Evolutionary conservation across 2,797 vertebrate genomes (phyloP), one percentile per base, ranked within the genome.

Genomic region (Carduelis carduelis): DNA sequence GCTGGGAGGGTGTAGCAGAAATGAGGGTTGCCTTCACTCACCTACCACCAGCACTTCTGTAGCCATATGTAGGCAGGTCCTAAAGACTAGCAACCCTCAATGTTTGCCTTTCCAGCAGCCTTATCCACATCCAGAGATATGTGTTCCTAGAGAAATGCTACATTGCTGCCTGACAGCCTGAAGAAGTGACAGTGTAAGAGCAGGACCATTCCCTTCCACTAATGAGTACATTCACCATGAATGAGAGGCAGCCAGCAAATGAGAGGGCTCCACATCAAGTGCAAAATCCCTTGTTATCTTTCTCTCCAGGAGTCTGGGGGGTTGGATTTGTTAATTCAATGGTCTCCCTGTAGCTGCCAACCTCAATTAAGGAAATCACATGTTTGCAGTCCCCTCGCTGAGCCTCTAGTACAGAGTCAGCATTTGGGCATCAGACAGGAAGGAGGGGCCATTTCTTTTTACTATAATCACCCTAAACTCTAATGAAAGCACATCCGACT

Each of bases 401-500:
- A 95, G 87, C 91, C 89, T 95, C 70, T 95, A 93, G 35, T 49
- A 72, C 55, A 28, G 82, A 95, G 93, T 95, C 96, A 96, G 92
- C 94, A 82, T 90, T 95, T 82, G 71, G 70, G 83, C 93, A 90
- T 95, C 93, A 95, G 95, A 94, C 86, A 79, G 89, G 88, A 94
- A 93, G 89, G 78, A 94, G 87, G 80, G 76, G 93, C 56, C 88
- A 19, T 82, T 88, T 95, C 83, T 89, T 95, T 95, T 96, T 90
- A 66, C 88, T 94, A 71, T 96, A 96, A 95, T 96, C 93, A 94
- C 87, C 60, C 93, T 89, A 37, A 96, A 92, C 92, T 77, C 95
- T 90, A 96, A 96, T 95, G 84, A 95, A 97, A 97, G 96, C 95
- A 96, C 81, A 87, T 95, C 81, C 57, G 12, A 92, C 90, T 93